These are phyloP conservation scores for Rhabditophanes sp. DNA, from an alignment of 2,888 invertebrate genomes.

Conservation along the genomic window DNA sequence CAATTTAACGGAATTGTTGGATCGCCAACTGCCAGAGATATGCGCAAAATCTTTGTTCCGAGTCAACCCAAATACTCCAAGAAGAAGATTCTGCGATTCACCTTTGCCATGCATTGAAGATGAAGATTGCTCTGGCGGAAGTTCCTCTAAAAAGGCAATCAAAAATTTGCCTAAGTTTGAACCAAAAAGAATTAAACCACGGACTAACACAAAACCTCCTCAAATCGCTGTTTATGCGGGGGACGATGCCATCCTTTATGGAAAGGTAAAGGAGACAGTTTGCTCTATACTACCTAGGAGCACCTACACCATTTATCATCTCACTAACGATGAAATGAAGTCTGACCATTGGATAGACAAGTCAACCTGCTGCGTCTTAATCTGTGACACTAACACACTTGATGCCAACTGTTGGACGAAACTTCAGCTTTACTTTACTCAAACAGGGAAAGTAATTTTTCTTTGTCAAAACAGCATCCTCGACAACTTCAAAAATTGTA, in stretches of 20 bases:
- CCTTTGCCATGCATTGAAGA: too few relatives aligned
- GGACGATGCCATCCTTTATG: constrained; percentile 19
- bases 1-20: too few relatives aligned
- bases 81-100: too few relatives aligned
- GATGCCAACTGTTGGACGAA: constrained; percentile 32
- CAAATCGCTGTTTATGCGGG: constrained; percentile 36
- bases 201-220: too few relatives aligned
- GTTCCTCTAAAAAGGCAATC: too few relatives aligned
- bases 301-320: constrained; percentile 30
- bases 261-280: constrained; percentile 18
- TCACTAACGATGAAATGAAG: constrained; percentile 21
- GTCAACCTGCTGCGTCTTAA: constrained; percentile 26
- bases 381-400: constrained; percentile 31
- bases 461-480: constrained; percentile 41
- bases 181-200: too few relatives aligned
- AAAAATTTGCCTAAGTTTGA: too few relatives aligned
- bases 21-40: too few relatives aligned
- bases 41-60: too few relatives aligned
- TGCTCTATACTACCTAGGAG: constrained; percentile 20
- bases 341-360: constrained; percentile 33
- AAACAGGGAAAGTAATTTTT: constrained; percentile 41
- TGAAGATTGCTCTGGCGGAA: too few relatives aligned
- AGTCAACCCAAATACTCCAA: too few relatives aligned
- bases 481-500: constrained; percentile 26
- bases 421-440: constrained; percentile 34